Evolutionary conservation across 2,797 vertebrate species (phyloP).

Genomic region (Epinephelus awoara): DNA sequence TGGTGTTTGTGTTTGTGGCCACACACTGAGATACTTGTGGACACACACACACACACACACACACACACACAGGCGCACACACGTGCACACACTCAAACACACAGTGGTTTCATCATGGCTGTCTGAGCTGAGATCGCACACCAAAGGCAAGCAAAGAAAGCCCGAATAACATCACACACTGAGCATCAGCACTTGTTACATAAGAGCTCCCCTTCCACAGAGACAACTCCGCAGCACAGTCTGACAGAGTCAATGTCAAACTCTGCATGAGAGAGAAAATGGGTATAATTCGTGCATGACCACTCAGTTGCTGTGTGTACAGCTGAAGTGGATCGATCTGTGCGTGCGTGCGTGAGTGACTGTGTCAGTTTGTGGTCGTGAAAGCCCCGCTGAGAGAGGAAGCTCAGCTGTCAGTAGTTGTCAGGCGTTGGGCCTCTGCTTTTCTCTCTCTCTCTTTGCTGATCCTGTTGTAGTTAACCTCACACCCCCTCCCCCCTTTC

Average conservation of each 20-base stretch:
- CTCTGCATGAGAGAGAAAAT: constrained; percentile 31
- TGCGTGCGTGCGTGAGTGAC: neutral
- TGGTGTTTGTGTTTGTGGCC: constrained; percentile 29
- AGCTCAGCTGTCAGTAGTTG: constrained; percentile 78
- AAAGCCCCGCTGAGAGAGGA: constrained; percentile 71
- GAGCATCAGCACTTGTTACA: constrained; percentile 52
- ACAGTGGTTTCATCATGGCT: neutral
- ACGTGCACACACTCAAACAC: neutral
- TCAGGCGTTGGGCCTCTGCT: constrained; percentile 56
- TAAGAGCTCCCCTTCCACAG: constrained; percentile 50
- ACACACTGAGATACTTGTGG: constrained; percentile 34
- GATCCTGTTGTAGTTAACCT: constrained; percentile 54
- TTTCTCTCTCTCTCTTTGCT: constrained; percentile 37
- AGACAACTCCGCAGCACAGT: constrained; percentile 46
- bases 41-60: constrained; percentile 10
- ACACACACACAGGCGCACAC: neutral
- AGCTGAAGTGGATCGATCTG: constrained; percentile 44
- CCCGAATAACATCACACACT: constrained; percentile 31
- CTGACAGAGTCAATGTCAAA: constrained; percentile 58
- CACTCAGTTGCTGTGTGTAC: constrained; percentile 26
- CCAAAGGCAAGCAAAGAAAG: constrained; percentile 31
- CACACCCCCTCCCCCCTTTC: constrained; percentile 15
- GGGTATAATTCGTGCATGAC: constrained; percentile 41
- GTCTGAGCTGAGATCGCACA: neutral
- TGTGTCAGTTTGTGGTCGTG: constrained; percentile 76